Conservation (phyloP, 2,888 invertebrate genomes). For the Heteromurus nitidus region DNA sequence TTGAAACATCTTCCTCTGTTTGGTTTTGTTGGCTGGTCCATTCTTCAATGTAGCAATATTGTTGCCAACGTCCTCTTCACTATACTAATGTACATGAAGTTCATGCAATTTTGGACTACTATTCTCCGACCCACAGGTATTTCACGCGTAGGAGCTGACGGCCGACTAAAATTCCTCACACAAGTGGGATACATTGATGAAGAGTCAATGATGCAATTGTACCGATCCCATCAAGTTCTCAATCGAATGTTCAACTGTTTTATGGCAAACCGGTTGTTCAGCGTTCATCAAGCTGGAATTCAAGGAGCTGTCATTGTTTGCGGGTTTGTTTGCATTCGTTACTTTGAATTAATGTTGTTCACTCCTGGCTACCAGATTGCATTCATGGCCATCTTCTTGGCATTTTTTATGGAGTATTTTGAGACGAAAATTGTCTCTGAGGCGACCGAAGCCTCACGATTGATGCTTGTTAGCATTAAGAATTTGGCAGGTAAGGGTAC, state of each 20-base stretch:
- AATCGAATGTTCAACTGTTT: conserved; percentile 11
- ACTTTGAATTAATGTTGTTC: neutral
- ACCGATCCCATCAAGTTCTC: conserved; percentile 15
- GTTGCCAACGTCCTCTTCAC: neutral
- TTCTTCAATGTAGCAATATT: neutral
- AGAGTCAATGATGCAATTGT: neutral
- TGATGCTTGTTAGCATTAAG: neutral
- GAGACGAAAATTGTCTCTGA: conserved; percentile 8
- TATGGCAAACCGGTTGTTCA: neutral
- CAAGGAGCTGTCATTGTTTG: neutral
- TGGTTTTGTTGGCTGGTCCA: neutral
- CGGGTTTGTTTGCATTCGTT: neutral
- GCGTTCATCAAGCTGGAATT: neutral
- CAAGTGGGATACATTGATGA: conserved; percentile 2
- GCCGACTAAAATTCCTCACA: too few relatives aligned
- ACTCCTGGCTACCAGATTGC: conserved; percentile 23
- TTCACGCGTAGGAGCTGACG: too few relatives aligned
- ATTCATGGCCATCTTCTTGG: neutral
- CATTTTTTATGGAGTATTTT: neutral
- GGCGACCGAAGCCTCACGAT: neutral
- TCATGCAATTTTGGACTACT: neutral
- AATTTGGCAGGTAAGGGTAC: neutral
- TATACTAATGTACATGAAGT: neutral
- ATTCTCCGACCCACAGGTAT: too few relatives aligned
- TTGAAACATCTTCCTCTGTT: neutral